These are phyloP conservation scores for Zoroaster sp. DNA, from an alignment of 53 echinoderm and acorn worm species.

Conservation along the genomic window DNA sequence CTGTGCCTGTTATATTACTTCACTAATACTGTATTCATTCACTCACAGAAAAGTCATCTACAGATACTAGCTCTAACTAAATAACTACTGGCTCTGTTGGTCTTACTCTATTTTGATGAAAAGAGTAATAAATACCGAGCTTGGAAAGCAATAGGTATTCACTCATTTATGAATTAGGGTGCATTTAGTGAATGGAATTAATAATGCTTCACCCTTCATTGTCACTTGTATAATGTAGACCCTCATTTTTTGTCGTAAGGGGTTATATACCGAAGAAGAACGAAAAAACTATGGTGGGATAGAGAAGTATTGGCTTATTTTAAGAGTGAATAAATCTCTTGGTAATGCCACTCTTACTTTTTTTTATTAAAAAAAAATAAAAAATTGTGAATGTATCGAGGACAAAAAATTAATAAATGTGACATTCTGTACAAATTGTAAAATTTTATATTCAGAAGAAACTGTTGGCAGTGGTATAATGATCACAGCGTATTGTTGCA, in stretches of 20 bases:
- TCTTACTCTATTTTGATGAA: background rate
- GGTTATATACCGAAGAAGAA: background rate
- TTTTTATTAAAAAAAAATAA: background rate
- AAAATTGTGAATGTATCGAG: constrained; percentile 43
- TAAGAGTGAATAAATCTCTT: background rate
- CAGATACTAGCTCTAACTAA: background rate
- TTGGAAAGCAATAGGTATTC: background rate
- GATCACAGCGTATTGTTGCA: constrained; percentile 18
- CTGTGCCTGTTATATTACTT: background rate
- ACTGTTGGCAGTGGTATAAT: constrained; percentile 11
- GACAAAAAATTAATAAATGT: constrained; percentile 1
- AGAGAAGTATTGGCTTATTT: background rate
- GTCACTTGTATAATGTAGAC: background rate
- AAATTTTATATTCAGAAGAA: constrained; percentile 48
- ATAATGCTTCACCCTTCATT: background rate
- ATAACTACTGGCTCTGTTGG: background rate
- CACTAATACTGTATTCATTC: background rate
- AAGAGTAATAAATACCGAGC: background rate
- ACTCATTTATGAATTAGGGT: background rate
- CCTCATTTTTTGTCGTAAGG: background rate
- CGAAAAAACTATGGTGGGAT: constrained; percentile 10
- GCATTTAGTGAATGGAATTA: no score
- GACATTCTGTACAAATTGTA: constrained; percentile 61
- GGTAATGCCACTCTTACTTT: background rate
- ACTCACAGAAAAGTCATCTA: background rate